Base-by-base conservation (phyloP, 1,140 invertebrate species). In the Drosophila kepulauana region DNA sequence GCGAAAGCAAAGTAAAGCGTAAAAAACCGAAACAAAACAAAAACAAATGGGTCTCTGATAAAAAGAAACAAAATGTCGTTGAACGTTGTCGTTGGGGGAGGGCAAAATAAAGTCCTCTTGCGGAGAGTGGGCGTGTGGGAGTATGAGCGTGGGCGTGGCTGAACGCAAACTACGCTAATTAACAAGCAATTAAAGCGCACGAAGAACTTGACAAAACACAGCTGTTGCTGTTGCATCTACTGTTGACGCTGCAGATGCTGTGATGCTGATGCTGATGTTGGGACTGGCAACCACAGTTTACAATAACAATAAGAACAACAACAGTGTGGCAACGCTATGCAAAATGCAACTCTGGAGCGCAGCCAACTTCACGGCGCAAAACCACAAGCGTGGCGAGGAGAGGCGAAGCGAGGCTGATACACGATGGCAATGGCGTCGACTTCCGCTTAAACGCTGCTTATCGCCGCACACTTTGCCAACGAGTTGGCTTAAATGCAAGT, bases 91-190 rank as follows among this genome's bases (percentile, higher is more conserved):
- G 41, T 41, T 7, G 38, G 11, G 10, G 2, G 38, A 8, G 2
- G 51, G 11, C 5, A n/a, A 7, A 15, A 11, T 20, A 57, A 20
- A 41, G 35, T 28, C 25, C 54, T 6, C 33, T 7, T 16, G 73
- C 25, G 35, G n/a, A 25, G 20, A 25, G 20, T 25, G 20, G 20
- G 20, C 3, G 20, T 25, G 20, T 25, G 20, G 4, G 20, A 10
- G 35, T 7, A 33, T 38, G 35, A 38, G 8, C 35, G 25, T 16
- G 38, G 62, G 63, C 74, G 68, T 77, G 74, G 67, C 61, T 33
- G 58, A 43, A 52, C 51, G 25, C 62, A 71, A 77, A 84, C 80
- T 78, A 80, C 76, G 80, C 85, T 89, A 89, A 88, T 87, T 88
- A 88, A 89, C 67, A 64, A 72, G 70, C 84, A 89, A 88, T 88